Base-by-base conservation (phyloP, 2,888 invertebrate species). In the Taenaris catops region DNA sequence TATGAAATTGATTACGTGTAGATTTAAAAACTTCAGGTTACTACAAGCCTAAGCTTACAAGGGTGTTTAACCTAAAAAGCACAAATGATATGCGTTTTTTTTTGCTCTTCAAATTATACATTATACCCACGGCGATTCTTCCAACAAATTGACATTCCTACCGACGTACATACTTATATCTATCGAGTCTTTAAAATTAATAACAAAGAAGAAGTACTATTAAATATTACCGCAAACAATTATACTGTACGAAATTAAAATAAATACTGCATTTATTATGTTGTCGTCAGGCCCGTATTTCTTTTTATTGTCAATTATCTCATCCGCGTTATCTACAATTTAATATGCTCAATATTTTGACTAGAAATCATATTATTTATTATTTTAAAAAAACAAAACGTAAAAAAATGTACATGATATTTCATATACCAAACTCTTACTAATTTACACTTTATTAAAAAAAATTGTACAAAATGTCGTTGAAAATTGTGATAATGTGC, bases 341-440 rank as follows among this genome's bases (percentile, higher is more conserved):
- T 73, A 76, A 79, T 83, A 81, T 79, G 83, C 73, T 86, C 79
- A 80, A 84, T 83, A 81, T 78, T 83, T 83, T 87, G 87, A 87
- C 87, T 87, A 87, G 87, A 87, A 86, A 83, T 80, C 84, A 79
- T 84, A 78, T 80, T 80, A n/a, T 75, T 76, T 79, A 80, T 21
- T 29, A 24, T 32, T 32, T 10, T 63, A 72, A 68, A 78, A 75
- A 79, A 83, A 80, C 70, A 80, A 80, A 80, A 81, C 78, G 73
- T 74, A 76, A 55, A 69, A 4, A 23, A 71, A 75, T 83, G 72
- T 84, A 84, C 83, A 84, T 58, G 60, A 63, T 74, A 78, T 80
- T 16, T 19, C n/a, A 48, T 43, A 81, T 79, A 79, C 72, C 76
- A 78, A 71, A 70, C 45, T 47, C 48, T 71, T 75, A 75, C 74